Percentiles rank a stretch among this genome's conserved stretches.
phyloP scores from a whole-genome alignment of 2,113 vertebrate genomes.

The Crypturellus undulatus region DNA sequence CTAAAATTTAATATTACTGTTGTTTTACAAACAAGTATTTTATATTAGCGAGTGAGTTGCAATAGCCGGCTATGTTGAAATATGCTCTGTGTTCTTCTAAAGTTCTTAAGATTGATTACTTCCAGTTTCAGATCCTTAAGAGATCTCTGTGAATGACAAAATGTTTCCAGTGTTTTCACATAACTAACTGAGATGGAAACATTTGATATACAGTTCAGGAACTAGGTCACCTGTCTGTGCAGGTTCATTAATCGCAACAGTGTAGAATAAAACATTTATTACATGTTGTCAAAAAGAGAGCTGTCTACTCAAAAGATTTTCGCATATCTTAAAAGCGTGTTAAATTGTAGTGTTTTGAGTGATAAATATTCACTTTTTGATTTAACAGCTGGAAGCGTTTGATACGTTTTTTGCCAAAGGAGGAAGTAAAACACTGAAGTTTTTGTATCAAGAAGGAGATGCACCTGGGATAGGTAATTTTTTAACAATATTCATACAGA shows the following conservation, averaged over 20 bases:
- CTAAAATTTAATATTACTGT: neutral
- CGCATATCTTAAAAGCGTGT: neutral
- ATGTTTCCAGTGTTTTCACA: neutral
- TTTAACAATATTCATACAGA: neutral
- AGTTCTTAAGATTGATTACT: neutral
- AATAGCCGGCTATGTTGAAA: neutral
- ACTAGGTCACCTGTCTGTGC: neutral
- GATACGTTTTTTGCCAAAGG: constrained; percentile 80
- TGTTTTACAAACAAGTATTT: neutral
- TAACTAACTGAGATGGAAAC: neutral
- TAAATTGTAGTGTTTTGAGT: neutral
- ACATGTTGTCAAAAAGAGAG: neutral
- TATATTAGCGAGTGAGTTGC: neutral
- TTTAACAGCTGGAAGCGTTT: constrained; percentile 81
- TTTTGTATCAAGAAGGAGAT: constrained; percentile 85
- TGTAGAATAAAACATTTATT: neutral
- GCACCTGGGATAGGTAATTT: constrained; percentile 80
- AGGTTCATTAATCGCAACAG: neutral
- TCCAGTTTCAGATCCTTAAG: neutral
- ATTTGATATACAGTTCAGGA: neutral
- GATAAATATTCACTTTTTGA: constrained; percentile 10
- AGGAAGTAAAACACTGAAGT: constrained; percentile 79
- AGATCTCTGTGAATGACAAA: neutral
- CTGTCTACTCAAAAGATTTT: neutral
- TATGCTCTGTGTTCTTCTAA: neutral